Evolutionary conservation across 2,113 vertebrate genomes (phyloP), one percentile per base, ranked within the genome.

Genomic region (Phalacrocorax brasilianus): DNA sequence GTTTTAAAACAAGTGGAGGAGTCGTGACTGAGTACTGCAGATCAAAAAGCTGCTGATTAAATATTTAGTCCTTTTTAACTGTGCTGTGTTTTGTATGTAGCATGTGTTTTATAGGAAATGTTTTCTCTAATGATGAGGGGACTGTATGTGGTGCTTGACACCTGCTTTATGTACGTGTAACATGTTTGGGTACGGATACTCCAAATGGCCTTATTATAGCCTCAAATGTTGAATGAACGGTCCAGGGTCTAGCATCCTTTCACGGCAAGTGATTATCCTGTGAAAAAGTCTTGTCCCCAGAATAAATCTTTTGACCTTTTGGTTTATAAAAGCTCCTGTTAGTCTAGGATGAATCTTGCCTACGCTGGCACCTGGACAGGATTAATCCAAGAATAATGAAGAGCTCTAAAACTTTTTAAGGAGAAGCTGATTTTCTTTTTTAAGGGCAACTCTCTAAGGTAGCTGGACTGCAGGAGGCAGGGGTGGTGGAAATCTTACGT

Each of bases 1-100:
- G 3, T 47, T 86, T 92, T 88, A 44, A 62, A 52, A 77, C 0
- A 0, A 74, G 61, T 0, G 0, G 6, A 59, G 38, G 33, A 87
- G 30, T 85, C 1, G 0, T 88, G 63, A 80, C 62, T 38, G 15
- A 58, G 21, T 65, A 56, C 40, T 67, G 38, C 56, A 75, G 61
- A 45, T 62, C 28, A 80, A 76, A 85, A 71, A 68, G 9, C 18
- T 79, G 14, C 11, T 77, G 30, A 65, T 71, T 47, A 81, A 84
- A 47, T 38, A 35, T 73, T 49, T 85, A 28, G 30, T 89, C 63
- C 15, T 49, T 62, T 78, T 9, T 66, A 66, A 66, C 22, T 55
- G 8, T 93, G 20, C 35, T 73, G 33, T 75, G 22, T 35, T 95
- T 78, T 89, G 44, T 65, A 24, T 33, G 58, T 55, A 50, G 38